Conservation (phyloP, 1,140 invertebrate genomes). For the Drosophila rhopaloa region DNA sequence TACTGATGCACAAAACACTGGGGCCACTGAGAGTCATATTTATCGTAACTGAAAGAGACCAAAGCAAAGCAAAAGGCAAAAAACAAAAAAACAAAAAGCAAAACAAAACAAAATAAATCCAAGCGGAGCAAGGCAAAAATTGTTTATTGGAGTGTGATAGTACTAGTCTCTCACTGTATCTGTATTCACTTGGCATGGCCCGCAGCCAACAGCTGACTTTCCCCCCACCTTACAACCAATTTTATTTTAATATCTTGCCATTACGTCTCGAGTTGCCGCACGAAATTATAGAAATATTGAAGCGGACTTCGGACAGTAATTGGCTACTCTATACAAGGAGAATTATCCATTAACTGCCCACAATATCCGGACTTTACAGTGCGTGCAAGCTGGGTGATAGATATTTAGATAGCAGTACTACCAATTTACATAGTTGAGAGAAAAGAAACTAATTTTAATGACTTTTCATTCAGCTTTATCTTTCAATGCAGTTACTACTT, state of each 20-base stretch:
- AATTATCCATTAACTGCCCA: not conserved
- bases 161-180: conserved; percentile 4
- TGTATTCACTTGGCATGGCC: conserved; percentile 33
- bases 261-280: not conserved
- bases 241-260: conserved; percentile 11
- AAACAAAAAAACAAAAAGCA: conserved; percentile 10
- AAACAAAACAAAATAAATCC: conserved; percentile 12
- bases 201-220: conserved; percentile 47
- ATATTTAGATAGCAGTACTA: not conserved
- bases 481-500: not conserved
- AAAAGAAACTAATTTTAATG: not conserved
- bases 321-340: not conserved
- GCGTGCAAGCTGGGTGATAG: not conserved
- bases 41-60: conserved; percentile 51
- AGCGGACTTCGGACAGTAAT: conserved; percentile 10
- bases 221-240: not conserved
- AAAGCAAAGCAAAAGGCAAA: conserved; percentile 16
- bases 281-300: conserved; percentile 5
- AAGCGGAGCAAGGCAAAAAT: conserved; percentile 7
- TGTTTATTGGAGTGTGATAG: not conserved
- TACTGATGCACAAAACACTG: not conserved
- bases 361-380: not conserved
- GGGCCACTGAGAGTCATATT: conserved; percentile 26
- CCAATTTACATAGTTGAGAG: too few species aligned
- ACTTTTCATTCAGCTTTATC: not conserved